Base-by-base conservation (phyloP, 2,888 invertebrate species). In the Platerodrilus igneus region DNA sequence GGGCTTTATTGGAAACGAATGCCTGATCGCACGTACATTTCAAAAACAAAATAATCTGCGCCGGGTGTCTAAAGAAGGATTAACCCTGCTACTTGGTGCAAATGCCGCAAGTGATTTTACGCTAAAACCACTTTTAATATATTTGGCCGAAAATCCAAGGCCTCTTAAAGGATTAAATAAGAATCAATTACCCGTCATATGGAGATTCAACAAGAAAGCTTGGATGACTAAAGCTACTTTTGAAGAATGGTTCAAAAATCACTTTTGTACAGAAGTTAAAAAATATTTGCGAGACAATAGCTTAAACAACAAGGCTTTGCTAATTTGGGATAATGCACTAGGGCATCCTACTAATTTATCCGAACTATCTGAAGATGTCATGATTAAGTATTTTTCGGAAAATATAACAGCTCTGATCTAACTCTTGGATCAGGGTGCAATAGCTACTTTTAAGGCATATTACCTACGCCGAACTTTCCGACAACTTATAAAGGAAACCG, bases 161-260 rank as follows among this genome's bases (percentile, higher is more conserved):
- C n/a, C 19, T 15, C 29, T 29, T 29, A 14, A 17, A 29, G n/a
- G 17, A 29, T 29, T 16, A 29, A n/a, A n/a, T n/a, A n/a, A 31
- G 20, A 13, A 31, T 14, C 9, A 20, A 11, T 21, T 31, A 9
- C 28, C 29, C 2, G 35, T 37, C 20, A 21, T 29, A 13, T 29
- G 37, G 37, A 19, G 29, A 10, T 37, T 15, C n/a, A 37, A 10
- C 17, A 29, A 15, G 17, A 9, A 18, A 17, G 18, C 18, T 16
- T 29, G 29, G 29, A 14, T n/a, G 11, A 37, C 29, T 19, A 30
- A 37, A 37, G 14, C 21, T 37, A 9, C 29, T 13, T 37, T 29
- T 21, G 37, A 29, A 22, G 28, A 37, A 9, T 37, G 37, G 28
- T 28, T 37, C 16, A 37, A 13, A 4, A 37, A 37, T 22, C 29